Percentiles rank a stretch among this genome's conserved stretches.
Conservation (phyloP, 2,888 invertebrate genomes). For the Drosophila subquinaria region DNA sequence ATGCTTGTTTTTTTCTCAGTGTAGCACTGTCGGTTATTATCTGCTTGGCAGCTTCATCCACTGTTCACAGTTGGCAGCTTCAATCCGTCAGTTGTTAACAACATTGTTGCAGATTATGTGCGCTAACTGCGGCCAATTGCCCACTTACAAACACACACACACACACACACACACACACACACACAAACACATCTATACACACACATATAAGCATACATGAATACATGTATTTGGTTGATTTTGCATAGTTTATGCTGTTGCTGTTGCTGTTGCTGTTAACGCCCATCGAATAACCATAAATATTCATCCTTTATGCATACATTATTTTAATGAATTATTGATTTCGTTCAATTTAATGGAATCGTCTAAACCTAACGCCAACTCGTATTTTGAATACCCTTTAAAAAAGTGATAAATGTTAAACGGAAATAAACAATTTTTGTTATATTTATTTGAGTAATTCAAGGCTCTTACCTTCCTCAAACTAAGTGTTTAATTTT, state of each 20-base stretch:
- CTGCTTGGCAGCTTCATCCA: conserved; percentile 46
- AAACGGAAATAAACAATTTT: no score
- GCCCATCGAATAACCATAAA: conserved; percentile 65
- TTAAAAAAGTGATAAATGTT: background rate
- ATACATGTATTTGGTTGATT: conserved; percentile 6
- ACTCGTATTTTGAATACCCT: conserved; percentile 14
- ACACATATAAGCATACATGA: background rate
- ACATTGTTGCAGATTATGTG: conserved; percentile 59
- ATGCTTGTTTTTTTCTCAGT: no score
- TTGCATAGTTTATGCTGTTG: conserved; percentile 44
- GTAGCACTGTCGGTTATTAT: conserved; percentile 43
- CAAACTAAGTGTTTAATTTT: no score
- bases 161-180: background rate
- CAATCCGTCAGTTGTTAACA: conserved; percentile 63
- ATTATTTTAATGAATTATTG: conserved; percentile 81
- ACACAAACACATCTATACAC: background rate
- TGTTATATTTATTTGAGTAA: background rate
- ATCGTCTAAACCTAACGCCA: conserved; percentile 1
- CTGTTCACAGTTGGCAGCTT: conserved; percentile 20
- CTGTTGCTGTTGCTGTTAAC: conserved; percentile 40
- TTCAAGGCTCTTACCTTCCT: background rate
- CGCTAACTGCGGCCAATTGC: conserved; percentile 43
- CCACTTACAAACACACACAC: background rate
- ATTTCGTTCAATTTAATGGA: conserved; percentile 61
- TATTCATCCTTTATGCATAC: conserved; percentile 75